Evolutionary conservation across 2,888 invertebrate genomes (phyloP), one percentile per base, ranked within the genome.

Genomic region (Meiosimyza platycephala): DNA sequence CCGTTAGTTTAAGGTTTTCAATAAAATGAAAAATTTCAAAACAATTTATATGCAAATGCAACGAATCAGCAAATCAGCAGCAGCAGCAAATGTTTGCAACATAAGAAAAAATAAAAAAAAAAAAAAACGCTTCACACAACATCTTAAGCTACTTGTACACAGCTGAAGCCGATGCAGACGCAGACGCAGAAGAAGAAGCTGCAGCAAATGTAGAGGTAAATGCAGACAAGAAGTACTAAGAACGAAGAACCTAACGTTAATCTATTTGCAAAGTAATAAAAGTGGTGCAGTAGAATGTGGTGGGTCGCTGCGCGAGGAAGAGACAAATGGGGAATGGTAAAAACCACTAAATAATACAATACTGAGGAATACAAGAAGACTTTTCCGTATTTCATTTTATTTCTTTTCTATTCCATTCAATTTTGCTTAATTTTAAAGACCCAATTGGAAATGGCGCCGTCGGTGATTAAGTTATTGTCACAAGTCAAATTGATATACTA

Each of bases 21-120:
- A 18, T 59, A 59, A 15, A 59, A 40, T n/a, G 47, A 40, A 62
- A 74, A 77, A 80, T 80, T 81, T 79, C 79, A 79, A 81, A 80
- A 81, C 81, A 81, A 81, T 81, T 80, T 80, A 80, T 78, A 81
- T 80, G 81, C 80, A 80, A 81, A 80, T 80, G 79, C 80, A 81
- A 80, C 80, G 79, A 81, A 79, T 79, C 76, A 76, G 77, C 76
- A 80, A 80, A 79, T 77, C 77, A 78, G 79, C 78, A 78, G 16
- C 47, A 16, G 40, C 63, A 6, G 11, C 28, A 28, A 40, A 40
- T 9, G 9, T 40, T 40, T 40, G 40, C 40, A 9, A 9, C 40
- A 40, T 9, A 40, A 40, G 9, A 9, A 40, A 40, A 40, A 40
- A n/a, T n/a, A n/a, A 40, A 22, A 2, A 3, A 28, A 40, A 40